Conservation (phyloP, 2,797 vertebrate species). For the Sternarchorhynchus goeldii region DNA sequence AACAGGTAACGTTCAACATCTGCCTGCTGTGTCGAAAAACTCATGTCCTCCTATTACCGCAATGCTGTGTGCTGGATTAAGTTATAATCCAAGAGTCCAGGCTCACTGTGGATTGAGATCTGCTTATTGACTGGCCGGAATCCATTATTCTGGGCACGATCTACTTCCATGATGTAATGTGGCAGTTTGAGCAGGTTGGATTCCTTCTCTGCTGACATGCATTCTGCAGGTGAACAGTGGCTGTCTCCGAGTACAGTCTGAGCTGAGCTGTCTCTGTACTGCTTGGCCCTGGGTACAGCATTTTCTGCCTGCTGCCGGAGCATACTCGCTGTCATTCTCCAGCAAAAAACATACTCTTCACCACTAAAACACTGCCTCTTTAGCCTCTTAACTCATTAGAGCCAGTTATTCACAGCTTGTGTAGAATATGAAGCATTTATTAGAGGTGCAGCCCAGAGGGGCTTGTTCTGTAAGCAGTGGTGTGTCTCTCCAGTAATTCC, state of each 20-base stretch:
- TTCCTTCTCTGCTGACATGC: constrained; percentile 35
- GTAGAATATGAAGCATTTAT: no score
- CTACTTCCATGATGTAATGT: constrained; percentile 41
- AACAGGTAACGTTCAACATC: background rate
- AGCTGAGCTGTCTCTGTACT: background rate
- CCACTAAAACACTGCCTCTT: no score
- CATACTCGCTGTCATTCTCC: no score
- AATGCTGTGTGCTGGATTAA: background rate
- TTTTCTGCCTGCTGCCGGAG: no score
- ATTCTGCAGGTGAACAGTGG: constrained; percentile 19
- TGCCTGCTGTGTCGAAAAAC: background rate
- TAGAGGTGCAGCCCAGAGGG: no score
- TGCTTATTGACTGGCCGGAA: constrained; percentile 23
- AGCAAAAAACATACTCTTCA: no score
- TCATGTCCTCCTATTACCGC: background rate
- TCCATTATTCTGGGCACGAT: constrained; percentile 14
- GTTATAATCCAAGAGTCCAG: background rate
- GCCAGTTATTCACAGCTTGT: no score
- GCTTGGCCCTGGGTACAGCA: no score
- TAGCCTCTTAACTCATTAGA: no score
- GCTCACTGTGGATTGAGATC: constrained; percentile 21
- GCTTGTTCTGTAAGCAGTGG: no score
- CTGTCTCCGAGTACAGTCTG: constrained; percentile 5
- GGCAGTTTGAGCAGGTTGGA: constrained; percentile 33
- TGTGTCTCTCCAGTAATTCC: no score